Conservation (phyloP, 2,113 vertebrate genomes). For the Oryzias celebensis region DNA sequence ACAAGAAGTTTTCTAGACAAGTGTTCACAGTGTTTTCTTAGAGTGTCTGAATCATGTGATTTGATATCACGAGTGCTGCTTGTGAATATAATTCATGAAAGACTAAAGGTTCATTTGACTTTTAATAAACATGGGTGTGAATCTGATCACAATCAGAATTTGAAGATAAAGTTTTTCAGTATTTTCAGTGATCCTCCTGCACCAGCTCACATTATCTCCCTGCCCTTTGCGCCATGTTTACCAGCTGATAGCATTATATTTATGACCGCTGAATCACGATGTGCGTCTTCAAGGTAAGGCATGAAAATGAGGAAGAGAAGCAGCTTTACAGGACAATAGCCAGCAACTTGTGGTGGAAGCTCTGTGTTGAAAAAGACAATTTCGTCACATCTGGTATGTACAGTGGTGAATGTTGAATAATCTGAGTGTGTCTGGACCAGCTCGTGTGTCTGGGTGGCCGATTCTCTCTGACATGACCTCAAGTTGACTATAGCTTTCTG, state of each 20-base stretch:
- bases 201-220: constrained; percentile 39
- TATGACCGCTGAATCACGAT: constrained; percentile 41
- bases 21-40: no score
- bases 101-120: no score
- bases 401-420: neutral
- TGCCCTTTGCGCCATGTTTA: constrained; percentile 62
- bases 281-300: constrained; percentile 6
- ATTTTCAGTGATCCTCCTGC: neutral
- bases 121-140: neutral
- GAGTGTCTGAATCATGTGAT: no score
- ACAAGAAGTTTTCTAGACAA: no score
- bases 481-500: no score
- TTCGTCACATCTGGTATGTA: constrained; percentile 48
- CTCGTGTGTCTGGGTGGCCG: neutral
- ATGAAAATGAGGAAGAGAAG: neutral
- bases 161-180: neutral
- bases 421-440: constrained; percentile 1
- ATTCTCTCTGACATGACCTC: neutral
- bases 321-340: neutral
- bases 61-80: no score
- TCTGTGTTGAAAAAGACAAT: neutral
- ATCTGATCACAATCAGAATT: neutral
- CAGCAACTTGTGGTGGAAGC: constrained; percentile 1
- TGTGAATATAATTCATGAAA: no score
- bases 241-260: constrained; percentile 40